phyloP scores from a whole-genome alignment of 2,113 vertebrate genomes.

The Coracopsis vasa region DNA sequence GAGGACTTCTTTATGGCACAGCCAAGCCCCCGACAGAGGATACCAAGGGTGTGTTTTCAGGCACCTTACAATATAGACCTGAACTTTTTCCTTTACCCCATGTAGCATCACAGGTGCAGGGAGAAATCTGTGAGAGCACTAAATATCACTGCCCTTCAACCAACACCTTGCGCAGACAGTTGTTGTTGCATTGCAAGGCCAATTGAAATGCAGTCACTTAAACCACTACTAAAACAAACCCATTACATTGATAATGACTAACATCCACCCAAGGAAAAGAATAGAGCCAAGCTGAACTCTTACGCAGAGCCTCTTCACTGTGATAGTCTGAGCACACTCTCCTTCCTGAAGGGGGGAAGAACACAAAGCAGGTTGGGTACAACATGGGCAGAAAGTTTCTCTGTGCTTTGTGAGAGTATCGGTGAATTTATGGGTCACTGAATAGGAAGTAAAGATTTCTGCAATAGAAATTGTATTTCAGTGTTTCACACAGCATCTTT shows the following conservation, averaged over 20 bases:
- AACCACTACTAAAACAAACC: not conserved
- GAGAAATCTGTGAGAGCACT: not conserved
- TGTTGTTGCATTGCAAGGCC: not conserved
- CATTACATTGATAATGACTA: no score
- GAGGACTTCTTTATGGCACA: not conserved
- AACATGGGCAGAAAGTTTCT: not conserved
- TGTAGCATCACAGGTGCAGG: not conserved
- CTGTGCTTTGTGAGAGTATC: not conserved
- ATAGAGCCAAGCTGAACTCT: not conserved
- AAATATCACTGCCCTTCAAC: not conserved
- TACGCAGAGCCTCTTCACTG: not conserved
- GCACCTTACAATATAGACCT: no score
- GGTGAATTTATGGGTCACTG: not conserved
- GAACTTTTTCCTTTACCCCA: not conserved
- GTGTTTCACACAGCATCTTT: not conserved
- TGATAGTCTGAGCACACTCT: not conserved
- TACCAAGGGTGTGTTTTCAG: rapidly evolving
- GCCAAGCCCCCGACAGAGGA: not conserved
- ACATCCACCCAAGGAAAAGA: not conserved
- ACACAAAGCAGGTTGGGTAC: not conserved
- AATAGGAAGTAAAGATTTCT: not conserved
- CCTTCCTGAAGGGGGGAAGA: not conserved
- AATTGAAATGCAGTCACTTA: not conserved
- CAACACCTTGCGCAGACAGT: not conserved
- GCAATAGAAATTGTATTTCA: not conserved